Evolutionary conservation across 92 coral and sea anemone genomes (phyloP), one percentile per base, ranked within the genome.

Genomic region (Parazoanthus atlanticus): DNA sequence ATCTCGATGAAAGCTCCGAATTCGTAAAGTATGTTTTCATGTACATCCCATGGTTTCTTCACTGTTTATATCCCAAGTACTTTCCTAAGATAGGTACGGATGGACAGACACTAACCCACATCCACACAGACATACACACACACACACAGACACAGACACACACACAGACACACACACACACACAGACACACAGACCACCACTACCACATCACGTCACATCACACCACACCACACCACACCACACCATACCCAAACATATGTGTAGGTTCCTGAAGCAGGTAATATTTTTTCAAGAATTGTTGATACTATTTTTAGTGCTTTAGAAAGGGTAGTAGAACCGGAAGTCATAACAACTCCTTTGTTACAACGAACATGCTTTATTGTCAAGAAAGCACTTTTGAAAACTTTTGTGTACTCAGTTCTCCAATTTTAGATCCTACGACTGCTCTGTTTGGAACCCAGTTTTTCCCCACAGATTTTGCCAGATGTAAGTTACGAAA

Each of bases 1-100:
- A 89, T 76, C 93, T 96, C 47, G 93, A 89, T n/a, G 96, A 95
- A 87, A 74, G 89, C 25, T 40, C 93, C 25, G 93, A 88, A 32
- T 93, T 95, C 82, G 81, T 93, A 78, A 93, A 91, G 98, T 96
- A 90, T 49, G 88, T 73, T 81, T 65, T 78, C 6, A 40, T 52
- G 13, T 43, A 0, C 66, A 46, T 23, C 33, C 29, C 10, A 40
- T 26, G 41, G 34, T 78, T 28, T 25, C 23, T n/a, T 2, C 58
- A 52, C 58, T 15, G 19, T 13, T 13, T 16, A 52, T 13, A 52
- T 8, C 10, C 25, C 65, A 56, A 56, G 6, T 56, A 56, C 65
- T 56, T 3, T 56, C 1, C 25, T 3, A 56, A 56, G 25, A 56
- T 9, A 73, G 77, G 19, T n/a, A n/a, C 15, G 34, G 79, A 34